Conservation (phyloP, 2,113 vertebrate genomes). For the Mobula hypostoma region DNA sequence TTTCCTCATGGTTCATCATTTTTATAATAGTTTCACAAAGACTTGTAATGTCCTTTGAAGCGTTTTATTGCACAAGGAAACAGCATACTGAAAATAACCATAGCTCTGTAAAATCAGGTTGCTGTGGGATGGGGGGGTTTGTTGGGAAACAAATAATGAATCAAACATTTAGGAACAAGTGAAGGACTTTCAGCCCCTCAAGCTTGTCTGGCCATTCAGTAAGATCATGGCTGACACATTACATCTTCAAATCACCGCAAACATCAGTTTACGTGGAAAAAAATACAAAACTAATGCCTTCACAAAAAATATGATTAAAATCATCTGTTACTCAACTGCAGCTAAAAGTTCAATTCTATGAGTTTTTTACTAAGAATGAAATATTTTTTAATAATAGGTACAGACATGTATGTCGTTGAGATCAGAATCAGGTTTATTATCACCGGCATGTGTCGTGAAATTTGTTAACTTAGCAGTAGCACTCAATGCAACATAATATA, state of each 20-base stretch:
- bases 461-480: too few relatives aligned
- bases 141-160: background rate
- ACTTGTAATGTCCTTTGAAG: background rate
- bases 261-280: background rate
- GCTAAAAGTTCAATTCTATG: background rate
- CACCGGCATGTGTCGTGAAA: too few relatives aligned
- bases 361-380: background rate
- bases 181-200: too few relatives aligned
- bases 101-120: background rate
- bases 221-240: too few relatives aligned
- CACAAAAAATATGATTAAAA: background rate
- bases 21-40: background rate
- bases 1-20: background rate
- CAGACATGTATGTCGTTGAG: background rate
- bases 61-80: background rate
- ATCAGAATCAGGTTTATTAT: background rate
- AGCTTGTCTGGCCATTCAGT: too few relatives aligned
- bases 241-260: background rate
- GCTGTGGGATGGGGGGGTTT: background rate
- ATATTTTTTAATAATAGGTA: background rate
- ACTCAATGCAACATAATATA: too few relatives aligned
- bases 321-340: background rate
- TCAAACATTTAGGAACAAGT: too few relatives aligned
- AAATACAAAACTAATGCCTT: background rate
- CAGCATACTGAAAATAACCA: background rate